Conservation (phyloP, 2,888 invertebrate species). For the Ichneumon xanthorius region DNA sequence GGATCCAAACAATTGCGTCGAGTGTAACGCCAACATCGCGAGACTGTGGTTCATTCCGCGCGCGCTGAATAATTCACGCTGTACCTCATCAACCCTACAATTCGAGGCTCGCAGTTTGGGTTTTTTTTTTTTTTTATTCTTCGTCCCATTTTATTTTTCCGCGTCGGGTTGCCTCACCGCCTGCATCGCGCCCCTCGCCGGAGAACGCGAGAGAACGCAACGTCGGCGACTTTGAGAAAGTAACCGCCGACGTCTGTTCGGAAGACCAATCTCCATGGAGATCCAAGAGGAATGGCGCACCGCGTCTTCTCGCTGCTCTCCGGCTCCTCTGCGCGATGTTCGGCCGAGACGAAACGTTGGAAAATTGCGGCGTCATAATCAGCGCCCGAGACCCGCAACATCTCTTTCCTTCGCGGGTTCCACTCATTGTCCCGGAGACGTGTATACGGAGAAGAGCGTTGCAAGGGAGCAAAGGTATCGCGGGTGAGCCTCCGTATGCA, state of each 20-base stretch:
- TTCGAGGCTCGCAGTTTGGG: not conserved
- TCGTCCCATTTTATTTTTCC: not conserved
- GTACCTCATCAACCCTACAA: not conserved
- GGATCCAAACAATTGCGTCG: not conserved
- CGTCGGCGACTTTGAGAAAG: constrained; percentile 20
- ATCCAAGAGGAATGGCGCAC: constrained; percentile 71
- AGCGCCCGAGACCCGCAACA: constrained; percentile 32
- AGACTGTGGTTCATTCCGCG: not conserved
- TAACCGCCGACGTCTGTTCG: constrained; percentile 4
- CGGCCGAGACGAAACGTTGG: constrained; percentile 30
- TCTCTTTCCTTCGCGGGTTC: not conserved
- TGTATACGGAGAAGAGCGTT: constrained; percentile 47
- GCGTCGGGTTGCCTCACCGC: not conserved
- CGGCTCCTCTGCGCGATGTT: not conserved
- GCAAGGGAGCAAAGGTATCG: constrained; percentile 64
- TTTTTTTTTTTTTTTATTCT: not conserved
- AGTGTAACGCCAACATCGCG: not conserved
- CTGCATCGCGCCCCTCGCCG: not conserved
- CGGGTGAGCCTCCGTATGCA: constrained; percentile 54
- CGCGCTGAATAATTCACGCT: not conserved
- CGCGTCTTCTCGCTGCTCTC: not conserved
- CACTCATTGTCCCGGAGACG: constrained; percentile 16
- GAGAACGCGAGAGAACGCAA: constrained; percentile 6
- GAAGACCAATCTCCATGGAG: constrained; percentile 71
- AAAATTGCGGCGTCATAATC: constrained; percentile 70